Conservation (phyloP, 2,113 vertebrate genomes). For the Sphaerodactylus townsendi region DNA sequence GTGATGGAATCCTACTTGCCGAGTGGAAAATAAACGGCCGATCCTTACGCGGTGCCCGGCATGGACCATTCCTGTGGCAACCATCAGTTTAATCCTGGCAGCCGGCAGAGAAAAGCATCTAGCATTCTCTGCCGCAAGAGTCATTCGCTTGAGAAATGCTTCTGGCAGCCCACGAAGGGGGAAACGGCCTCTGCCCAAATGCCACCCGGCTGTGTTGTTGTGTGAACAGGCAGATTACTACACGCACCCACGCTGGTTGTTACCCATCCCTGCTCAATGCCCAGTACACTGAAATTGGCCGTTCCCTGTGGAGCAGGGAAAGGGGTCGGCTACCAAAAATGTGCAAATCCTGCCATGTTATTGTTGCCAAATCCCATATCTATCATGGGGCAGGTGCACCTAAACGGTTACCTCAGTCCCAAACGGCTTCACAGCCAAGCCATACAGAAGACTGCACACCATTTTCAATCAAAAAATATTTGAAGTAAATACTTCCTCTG, state of each 20-base stretch:
- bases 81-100: background rate
- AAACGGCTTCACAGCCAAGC: too few species aligned
- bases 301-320: background rate
- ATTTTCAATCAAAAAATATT: too few species aligned
- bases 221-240: background rate
- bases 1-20: too few species aligned
- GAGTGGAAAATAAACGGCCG: background rate
- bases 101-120: background rate
- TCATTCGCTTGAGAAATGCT: background rate
- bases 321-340: background rate
- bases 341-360: too few species aligned
- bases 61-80: background rate
- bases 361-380: too few species aligned
- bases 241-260: background rate
- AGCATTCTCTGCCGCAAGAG: background rate
- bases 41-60: background rate
- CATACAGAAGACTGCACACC: too few species aligned
- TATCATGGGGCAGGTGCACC: too few species aligned
- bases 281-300: too few species aligned
- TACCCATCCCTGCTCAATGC: too few species aligned
- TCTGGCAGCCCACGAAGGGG: background rate
- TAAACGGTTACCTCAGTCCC: too few species aligned
- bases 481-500: too few species aligned
- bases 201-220: background rate
- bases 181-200: background rate